Evolutionary conservation across 2,888 invertebrate species (phyloP), one percentile per base, ranked within the genome.

Genomic region (Plebejus melissa): DNA sequence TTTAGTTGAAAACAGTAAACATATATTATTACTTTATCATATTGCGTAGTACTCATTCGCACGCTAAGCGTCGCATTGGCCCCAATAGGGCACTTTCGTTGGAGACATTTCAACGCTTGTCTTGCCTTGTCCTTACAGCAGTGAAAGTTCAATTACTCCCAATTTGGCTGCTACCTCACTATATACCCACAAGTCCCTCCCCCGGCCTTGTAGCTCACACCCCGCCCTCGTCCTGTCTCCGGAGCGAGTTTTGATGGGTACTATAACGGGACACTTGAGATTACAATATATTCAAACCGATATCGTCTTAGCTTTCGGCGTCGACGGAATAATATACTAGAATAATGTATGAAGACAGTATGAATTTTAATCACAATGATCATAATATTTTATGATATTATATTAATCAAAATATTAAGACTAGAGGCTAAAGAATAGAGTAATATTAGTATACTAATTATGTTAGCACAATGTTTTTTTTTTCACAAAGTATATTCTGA

Each of bases 251-350:
- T 58, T 58, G 60, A 60, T 60, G 11, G 60, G 22, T 60, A 60
- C 60, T 60, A 60, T 60, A 28, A 60, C 22, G 60, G 60, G 22
- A 28, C 60, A 28, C 22, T 22, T 28, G 60, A 28, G 60, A 60
- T 60, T 28, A 60, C 28, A n/a, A n/a, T n/a, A 60, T 28, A 60
- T 60, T 60, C 60, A 28, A 60, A 60, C 28, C 60, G 60, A 60
- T 60, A 60, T 60, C 22, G 28, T 60, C 60, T 28, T 3, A 28
- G 60, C 11, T 11, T 28, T 11, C 60, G 28, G 60, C 60, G 60
- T 28, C 60, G 9, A 60, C 60, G 28, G 60, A 60, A 11, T 60
- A 28, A 60, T 60, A 60, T 60, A 60, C 11, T 22, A 60, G 60
- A 60, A 60, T 60, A 60, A 60, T 22, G 22, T 28, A 60, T 54